These are phyloP conservation scores for Chloroceryle amazona DNA, from an alignment of 2,797 vertebrate genomes.

Conservation along the genomic window DNA sequence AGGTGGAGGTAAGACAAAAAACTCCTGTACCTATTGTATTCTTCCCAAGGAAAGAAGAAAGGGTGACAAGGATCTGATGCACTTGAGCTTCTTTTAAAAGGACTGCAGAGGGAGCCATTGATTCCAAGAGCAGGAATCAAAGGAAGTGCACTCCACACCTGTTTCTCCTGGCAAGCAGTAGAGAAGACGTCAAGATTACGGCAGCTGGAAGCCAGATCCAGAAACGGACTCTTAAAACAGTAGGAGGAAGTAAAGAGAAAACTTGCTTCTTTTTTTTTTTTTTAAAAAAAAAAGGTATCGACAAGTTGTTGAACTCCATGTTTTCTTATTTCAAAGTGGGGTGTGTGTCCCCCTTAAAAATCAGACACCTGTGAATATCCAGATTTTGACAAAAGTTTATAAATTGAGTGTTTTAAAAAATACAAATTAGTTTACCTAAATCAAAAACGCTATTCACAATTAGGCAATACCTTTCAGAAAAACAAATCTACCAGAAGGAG, in stretches of 20 bases:
- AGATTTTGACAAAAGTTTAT: not conserved
- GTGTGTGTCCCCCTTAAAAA: not conserved
- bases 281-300: not conserved
- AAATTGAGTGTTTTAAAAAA: not conserved
- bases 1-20: not conserved
- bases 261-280: not conserved
- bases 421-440: not conserved
- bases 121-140: conserved; percentile 1
- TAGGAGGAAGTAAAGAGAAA: not conserved
- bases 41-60: not conserved
- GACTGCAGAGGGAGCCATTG: conserved; percentile 50
- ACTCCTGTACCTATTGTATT: not conserved
- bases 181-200: conserved; percentile 18
- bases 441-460: not conserved
- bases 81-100: not conserved
- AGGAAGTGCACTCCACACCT: not conserved
- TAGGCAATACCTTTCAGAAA: not conserved
- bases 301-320: not conserved
- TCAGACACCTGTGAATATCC: not conserved
- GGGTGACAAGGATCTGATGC: not conserved
- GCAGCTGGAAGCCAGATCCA: conserved; percentile 26
- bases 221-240: conserved; percentile 24
- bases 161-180: conserved; percentile 30
- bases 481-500: not conserved
- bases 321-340: not conserved